phyloP scores from a whole-genome alignment of 2,113 vertebrate species.

The Petroica traversi region DNA sequence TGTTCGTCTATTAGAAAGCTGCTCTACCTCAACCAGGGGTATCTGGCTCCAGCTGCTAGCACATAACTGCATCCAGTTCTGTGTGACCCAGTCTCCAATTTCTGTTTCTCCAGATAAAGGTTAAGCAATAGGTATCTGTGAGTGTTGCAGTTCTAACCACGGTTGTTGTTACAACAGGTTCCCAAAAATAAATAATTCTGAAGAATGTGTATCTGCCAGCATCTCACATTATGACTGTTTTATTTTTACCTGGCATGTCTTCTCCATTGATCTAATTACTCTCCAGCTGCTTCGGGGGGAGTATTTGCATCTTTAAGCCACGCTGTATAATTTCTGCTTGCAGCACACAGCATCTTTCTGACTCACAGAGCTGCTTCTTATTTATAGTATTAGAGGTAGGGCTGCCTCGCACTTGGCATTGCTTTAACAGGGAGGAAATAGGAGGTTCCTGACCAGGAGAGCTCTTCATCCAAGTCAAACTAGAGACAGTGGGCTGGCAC shows the following conservation, averaged over 20 bases:
- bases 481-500: neutral
- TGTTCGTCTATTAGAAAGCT: accelerated
- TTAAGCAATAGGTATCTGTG: neutral
- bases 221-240: neutral
- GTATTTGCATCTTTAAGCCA: slow-evolving; percentile 8
- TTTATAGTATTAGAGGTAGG: neutral
- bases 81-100: neutral
- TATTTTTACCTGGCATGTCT: neutral
- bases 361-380: neutral
- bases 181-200: neutral
- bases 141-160: neutral
- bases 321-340: neutral
- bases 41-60: neutral
- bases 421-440: neutral
- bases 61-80: neutral
- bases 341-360: neutral
- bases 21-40: neutral
- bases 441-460: neutral
- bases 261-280: slow-evolving; percentile 13
- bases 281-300: slow-evolving; percentile 34
- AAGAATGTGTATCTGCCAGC: neutral
- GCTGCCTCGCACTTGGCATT: neutral
- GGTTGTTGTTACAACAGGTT: neutral
- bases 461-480: neutral
- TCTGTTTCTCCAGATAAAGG: neutral